These are phyloP conservation scores for Erpornis zantholeuca DNA, from an alignment of 2,113 vertebrate species.

Conservation along the genomic window DNA sequence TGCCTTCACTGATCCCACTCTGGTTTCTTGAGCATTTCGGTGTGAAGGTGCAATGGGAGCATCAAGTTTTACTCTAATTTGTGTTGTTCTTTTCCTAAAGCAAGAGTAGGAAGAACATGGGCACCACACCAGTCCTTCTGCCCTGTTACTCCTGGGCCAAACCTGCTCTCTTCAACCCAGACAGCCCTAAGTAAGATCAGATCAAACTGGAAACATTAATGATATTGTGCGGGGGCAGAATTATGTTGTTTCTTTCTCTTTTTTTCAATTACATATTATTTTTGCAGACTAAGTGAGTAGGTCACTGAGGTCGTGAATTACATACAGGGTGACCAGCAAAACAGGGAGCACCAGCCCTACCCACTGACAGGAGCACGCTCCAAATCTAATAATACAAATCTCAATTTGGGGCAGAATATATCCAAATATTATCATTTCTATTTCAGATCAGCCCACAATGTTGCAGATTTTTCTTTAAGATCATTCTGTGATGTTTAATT, in stretches of 20 bases:
- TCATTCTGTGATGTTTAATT: neutral
- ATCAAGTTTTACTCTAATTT: neutral
- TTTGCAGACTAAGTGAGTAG: neutral
- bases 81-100: neutral
- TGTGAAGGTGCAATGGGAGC: neutral
- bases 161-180: rapidly evolving
- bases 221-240: rapidly evolving
- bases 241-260: rapidly evolving
- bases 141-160: too few relatives aligned
- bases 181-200: neutral
- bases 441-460: neutral
- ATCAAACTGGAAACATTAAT: neutral
- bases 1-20: neutral
- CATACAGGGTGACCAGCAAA: rapidly evolving
- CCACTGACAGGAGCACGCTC: neutral
- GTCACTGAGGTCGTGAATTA: neutral
- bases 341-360: neutral
- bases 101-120: neutral
- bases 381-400: neutral
- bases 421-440: neutral
- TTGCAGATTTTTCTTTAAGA: neutral
- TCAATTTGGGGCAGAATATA: neutral
- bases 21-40: neutral
- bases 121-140: neutral
- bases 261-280: neutral